Evolutionary conservation across 2,888 invertebrate species (phyloP).

Genomic region (Drosophila putrida): DNA sequence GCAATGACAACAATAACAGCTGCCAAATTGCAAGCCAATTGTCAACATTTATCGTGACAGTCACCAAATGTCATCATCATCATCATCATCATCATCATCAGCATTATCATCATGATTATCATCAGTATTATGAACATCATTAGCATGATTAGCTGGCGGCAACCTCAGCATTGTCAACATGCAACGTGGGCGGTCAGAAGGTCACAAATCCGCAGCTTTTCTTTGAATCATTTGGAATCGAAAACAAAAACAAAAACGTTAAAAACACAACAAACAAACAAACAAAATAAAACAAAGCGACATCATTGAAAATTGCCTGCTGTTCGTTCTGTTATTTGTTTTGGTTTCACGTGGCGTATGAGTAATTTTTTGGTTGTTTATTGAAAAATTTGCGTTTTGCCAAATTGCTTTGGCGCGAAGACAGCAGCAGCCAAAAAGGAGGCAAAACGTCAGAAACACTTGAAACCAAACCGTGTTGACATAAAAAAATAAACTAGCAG

Average conservation of each 20-base stretch:
- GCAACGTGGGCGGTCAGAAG: conserved; percentile 64
- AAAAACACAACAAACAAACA: conserved; percentile 9
- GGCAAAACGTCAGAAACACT: conserved; percentile 45
- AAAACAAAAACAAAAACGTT: conserved; percentile 6
- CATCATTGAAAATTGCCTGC: conserved; percentile 39
- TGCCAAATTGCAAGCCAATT: conserved; percentile 66
- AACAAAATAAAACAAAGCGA: conserved; percentile 29
- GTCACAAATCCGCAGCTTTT: conserved; percentile 49
- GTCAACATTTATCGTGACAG: conserved; percentile 58
- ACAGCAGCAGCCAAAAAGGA: conserved; percentile 20
- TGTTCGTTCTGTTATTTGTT: conserved; percentile 12
- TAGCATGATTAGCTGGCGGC: conserved; percentile 44
- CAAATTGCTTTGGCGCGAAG: conserved; percentile 44
- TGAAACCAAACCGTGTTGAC: conserved; percentile 44
- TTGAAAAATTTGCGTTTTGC: conserved; percentile 52
- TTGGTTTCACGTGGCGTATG: conserved; percentile 66
- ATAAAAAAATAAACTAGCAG: conserved; percentile 33
- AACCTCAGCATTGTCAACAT: conserved; percentile 24
- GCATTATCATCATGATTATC: conserved; percentile 7
- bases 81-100: conserved; percentile 15
- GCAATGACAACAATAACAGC: conserved; percentile 57
- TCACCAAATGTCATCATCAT: conserved; percentile 43
- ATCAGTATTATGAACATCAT: conserved; percentile 20
- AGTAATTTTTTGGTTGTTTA: conserved; percentile 62
- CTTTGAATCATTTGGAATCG: conserved; percentile 25